Base-by-base conservation (phyloP, 2,797 vertebrate species). In the Ibycter americanus region DNA sequence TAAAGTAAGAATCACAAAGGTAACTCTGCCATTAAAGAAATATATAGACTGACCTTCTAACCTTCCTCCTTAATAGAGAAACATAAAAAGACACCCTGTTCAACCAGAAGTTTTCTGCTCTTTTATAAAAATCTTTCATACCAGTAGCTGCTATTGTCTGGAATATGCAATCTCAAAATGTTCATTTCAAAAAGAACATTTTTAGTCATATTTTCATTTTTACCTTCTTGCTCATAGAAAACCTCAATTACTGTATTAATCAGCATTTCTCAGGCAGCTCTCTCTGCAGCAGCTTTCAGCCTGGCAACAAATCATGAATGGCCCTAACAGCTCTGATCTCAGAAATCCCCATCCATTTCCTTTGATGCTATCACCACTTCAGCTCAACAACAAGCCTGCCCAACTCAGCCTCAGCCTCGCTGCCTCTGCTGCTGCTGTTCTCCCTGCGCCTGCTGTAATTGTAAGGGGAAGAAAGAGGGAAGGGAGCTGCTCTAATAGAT, bases 221-320 rank as follows among this genome's bases (percentile, higher is more conserved):
- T 95, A 94, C 96, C 89, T 96, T 95, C 95, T 96, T 34, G 44
- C 96, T 97, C 89, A 89, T 73, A 94, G 93, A 96, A 97, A 96
- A 96, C 95, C 96, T 97, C 97, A 97, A 96, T 96, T 96, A 97
- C 95, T 94, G 96, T 97, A 97, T 98, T 97, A 97, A 97, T 98
- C 98, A 98, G 97, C 98, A 97, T 96, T 98, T 98, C 96, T 96
- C 90, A 97, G 92, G 94, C 92, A 97, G 89, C 87, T 79, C 97
- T 96, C 95, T 89, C 89, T 94, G 68, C 76, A 93, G 92, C 96
- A 97, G 97, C 95, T 96, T 97, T 97, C 87, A 88, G 89, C 90
- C 83, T 74, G 89, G 93, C 92, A 97, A 97, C 97, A 96, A 98
- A 97, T 98, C 97, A 98, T 95, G 96, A 97, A 98, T 98, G 97